Evolutionary conservation across 2,888 invertebrate species (phyloP), one percentile per base, ranked within the genome.

Genomic region (Eucera pruinosa): DNA sequence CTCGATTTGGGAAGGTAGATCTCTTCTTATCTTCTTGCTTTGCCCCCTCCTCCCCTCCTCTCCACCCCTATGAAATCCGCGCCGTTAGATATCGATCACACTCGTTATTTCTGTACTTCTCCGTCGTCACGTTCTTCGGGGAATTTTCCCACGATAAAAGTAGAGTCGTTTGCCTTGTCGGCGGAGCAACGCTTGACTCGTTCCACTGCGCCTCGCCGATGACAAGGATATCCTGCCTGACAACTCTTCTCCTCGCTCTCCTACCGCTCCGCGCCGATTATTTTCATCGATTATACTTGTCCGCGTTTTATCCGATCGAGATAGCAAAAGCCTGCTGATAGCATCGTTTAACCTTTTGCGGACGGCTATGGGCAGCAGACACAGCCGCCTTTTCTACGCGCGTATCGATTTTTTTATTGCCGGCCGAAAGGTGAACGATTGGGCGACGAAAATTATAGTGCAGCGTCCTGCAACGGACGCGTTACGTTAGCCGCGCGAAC

Each of bases 1-100:
- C 93, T 98, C 89, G 98, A 98, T 94, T 95, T 98, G 90, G 97
- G 98, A 89, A 95, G 97, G 97, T 97, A 95, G 97, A 13, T 39
- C 39, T 45, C 45, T 36, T 20, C 6, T 23, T 30, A 52, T n/a
- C 11, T 47, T 41, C 52, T 50, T 55, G 60, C 7, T 47, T n/a
- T n/a, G n/a, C n/a, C n/a, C n/a, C n/a, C n/a, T n/a, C n/a, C n/a
- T n/a, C n/a, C n/a, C n/a, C n/a, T n/a, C n/a, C n/a, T n/a, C n/a
- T n/a, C n/a, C n/a, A n/a, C n/a, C n/a, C n/a, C n/a, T n/a, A n/a
- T n/a, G n/a, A 68, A 62, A n/a, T 27, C 52, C 13, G 20, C 15
- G 11, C 18, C 57, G 30, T 52, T 52, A 43, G 55, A 41, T 74
- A 83, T 83, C 81, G 84, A 83, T 84, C 65, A 65, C 47, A 23